A percentile compares a stretch with the other conserved stretches of the same genome.
phyloP scores from a whole-genome alignment of 2,797 vertebrate genomes.

The Silurus aristotelis region DNA sequence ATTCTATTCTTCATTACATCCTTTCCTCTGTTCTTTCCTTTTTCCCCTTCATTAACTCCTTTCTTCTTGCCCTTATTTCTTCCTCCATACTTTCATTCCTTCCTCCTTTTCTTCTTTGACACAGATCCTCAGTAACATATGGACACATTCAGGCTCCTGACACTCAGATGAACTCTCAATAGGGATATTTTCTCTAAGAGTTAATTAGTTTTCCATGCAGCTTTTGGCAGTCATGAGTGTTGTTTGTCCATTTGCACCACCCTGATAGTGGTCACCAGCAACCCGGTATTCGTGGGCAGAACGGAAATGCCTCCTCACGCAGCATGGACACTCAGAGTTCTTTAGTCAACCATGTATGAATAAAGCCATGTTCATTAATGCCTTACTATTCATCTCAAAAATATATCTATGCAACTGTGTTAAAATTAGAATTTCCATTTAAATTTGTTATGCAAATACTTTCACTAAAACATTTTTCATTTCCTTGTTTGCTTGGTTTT shows the following conservation, averaged over 20 bases:
- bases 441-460: neutral
- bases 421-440: neutral
- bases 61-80: too few relatives aligned
- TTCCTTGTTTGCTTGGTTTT: neutral
- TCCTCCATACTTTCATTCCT: too few relatives aligned
- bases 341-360: neutral
- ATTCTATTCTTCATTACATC: too few relatives aligned
- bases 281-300: constrained; percentile 24
- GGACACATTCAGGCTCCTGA: too few relatives aligned
- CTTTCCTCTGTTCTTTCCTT: too few relatives aligned
- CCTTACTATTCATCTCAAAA: neutral
- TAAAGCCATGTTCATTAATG: neutral
- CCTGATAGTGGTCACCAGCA: constrained; percentile 42
- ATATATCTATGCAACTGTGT: neutral
- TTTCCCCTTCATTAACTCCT: too few relatives aligned
- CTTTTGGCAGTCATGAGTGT: constrained; percentile 24
- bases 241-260: constrained; percentile 40
- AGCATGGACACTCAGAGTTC: constrained; percentile 6
- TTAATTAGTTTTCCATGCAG: constrained; percentile 29
- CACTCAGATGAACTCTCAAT: too few relatives aligned
- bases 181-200: neutral
- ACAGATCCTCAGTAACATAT: too few relatives aligned
- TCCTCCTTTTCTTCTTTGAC: too few relatives aligned
- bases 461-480: neutral
- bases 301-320: constrained; percentile 19